Conservation (phyloP, 2,888 invertebrate species). For the Spisula subtruncata region DNA sequence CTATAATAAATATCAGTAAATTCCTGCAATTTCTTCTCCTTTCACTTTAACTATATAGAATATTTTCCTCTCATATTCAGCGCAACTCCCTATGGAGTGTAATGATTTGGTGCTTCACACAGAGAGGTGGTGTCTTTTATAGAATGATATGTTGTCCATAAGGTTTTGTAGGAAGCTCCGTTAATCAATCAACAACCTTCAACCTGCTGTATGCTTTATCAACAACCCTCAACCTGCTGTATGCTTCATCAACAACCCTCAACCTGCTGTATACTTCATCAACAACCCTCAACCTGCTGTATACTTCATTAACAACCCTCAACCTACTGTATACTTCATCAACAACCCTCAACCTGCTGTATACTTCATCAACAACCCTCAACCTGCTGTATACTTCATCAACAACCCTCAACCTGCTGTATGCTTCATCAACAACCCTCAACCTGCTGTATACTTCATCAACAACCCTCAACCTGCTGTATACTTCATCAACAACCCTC, state of each 20-base stretch:
- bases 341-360: not conserved
- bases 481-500: slow-evolving; percentile 34
- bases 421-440: slow-evolving; percentile 34
- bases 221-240: not conserved
- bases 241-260: slow-evolving; percentile 34
- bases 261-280: slow-evolving; percentile 21
- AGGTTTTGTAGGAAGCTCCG: not conserved
- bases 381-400: slow-evolving; percentile 21
- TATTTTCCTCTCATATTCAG: not conserved
- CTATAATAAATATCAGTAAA: no score
- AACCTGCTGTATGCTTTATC: slow-evolving; percentile 21
- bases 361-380: slow-evolving; percentile 34
- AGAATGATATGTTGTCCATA: slow-evolving; percentile 9
- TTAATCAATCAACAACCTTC: slow-evolving; percentile 37
- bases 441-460: slow-evolving; percentile 21
- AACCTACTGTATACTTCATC: slow-evolving; percentile 15
- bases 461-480: not conserved
- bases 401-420: not conserved
- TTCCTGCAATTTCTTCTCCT: not conserved
- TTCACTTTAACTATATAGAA: not conserved
- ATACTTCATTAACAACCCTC: slow-evolving; percentile 31
- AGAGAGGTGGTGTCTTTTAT: not conserved
- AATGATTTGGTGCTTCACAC: not conserved
- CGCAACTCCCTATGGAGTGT: not conserved
- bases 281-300: not conserved